Base-by-base conservation (phyloP, 2,113 vertebrate genomes). In the Puntigrus tetrazona region DNA sequence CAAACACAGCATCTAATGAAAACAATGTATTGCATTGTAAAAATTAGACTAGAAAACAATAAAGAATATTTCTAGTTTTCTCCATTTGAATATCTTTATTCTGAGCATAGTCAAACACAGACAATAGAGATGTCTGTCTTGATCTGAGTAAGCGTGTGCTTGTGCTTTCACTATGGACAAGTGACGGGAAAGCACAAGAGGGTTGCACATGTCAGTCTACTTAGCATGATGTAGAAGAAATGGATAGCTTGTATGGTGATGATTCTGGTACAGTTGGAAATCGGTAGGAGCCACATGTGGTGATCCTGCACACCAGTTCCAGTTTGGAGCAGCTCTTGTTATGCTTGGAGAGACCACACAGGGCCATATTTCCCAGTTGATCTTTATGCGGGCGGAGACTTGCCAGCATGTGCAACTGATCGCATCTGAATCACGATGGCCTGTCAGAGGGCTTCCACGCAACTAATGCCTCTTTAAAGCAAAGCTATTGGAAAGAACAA, bases 281-380 rank as follows among this genome's bases (percentile, higher is more conserved):
- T 78, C 47, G 43, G 57, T 63, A 31, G 50, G 67, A 70, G 82
- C 76, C 80, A 78, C 85, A 85, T 89, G 85, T 83, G 80, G 80
- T 55, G 31, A 76, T 31, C 27, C 61, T 25, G 61, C 38, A 27
- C 77, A 81, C n/a, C n/a, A 22, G 63, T 69, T 80, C n/a, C 59
- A 63, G 43, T 74, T 79, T 84, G 72, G 80, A 86, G 43, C 34
- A 29, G 69, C 57, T 52, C 36, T 41, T 86, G 81, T 87, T 88
- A 59, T 85, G 38, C 84, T 87, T 88, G 88, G 88, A 89, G 18
- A 50, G 63, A 84, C 87, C 85, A 89, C 73, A 88, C 85, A 79
- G 65, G 29, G 55, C 63, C 25, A 38, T 70, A 82, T 85, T 88
- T 89, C 85, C 59, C 47, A 87, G 86, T 87, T 87, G 45, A 79